These are phyloP conservation scores for Myrmophylax atrothorax DNA, from an alignment of 2,113 vertebrate genomes.

Conservation along the genomic window DNA sequence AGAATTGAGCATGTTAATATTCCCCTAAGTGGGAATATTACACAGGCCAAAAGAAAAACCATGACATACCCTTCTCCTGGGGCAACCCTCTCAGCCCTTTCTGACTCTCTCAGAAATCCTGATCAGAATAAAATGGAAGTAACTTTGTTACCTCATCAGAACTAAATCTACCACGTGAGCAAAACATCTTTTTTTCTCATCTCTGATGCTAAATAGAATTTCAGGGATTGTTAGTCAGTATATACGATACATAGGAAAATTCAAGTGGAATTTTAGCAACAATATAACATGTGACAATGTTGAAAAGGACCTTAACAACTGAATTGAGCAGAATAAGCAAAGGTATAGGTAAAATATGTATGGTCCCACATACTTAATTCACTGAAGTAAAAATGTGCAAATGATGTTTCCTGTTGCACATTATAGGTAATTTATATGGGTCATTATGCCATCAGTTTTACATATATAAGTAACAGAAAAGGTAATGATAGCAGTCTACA, in stretches of 20 bases:
- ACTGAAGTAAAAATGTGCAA: background rate
- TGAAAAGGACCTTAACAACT: background rate
- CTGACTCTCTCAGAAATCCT: background rate
- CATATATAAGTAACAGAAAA: background rate
- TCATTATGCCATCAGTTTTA: background rate
- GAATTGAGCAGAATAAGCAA: background rate
- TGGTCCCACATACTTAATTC: background rate
- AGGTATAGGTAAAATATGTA: background rate
- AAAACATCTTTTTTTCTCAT: background rate
- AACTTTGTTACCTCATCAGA: background rate
- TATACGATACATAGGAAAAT: background rate
- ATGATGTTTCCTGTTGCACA: background rate
- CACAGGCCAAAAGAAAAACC: slow-evolving; percentile 2
- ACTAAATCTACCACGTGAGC: background rate
- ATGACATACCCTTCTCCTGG: background rate
- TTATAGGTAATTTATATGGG: background rate
- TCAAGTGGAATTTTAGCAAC: background rate
- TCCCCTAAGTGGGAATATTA: slow-evolving; percentile 30
- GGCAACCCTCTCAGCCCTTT: background rate
- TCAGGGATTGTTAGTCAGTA: background rate
- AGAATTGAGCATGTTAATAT: slow-evolving; percentile 43
- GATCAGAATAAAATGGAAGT: background rate
- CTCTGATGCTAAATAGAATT: background rate
- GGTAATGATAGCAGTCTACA: background rate
- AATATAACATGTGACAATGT: background rate